Conservation (phyloP, 2,888 invertebrate species). For the Drosophila recens region DNA sequence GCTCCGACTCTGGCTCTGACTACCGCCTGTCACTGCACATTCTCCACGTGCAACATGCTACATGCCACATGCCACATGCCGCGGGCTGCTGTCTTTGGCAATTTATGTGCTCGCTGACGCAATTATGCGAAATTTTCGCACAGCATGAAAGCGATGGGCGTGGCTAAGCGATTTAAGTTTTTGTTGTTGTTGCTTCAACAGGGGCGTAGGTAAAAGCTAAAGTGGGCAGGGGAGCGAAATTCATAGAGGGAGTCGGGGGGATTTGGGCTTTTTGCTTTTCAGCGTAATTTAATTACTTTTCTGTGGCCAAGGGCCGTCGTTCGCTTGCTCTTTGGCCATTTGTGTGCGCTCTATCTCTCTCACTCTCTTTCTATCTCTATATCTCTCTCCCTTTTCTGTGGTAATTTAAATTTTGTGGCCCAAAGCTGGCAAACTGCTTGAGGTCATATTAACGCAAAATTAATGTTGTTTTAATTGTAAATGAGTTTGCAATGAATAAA, state of each 20-base stretch:
- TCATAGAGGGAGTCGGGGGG: background rate
- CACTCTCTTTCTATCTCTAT: background rate
- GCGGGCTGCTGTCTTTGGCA: slow-evolving; percentile 78
- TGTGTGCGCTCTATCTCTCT: slow-evolving; percentile 7
- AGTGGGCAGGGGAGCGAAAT: background rate
- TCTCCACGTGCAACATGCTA: slow-evolving; percentile 44
- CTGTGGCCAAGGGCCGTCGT: slow-evolving; percentile 59
- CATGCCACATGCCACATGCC: slow-evolving; percentile 48
- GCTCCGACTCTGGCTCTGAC: background rate
- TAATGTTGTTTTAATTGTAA: slow-evolving; percentile 81
- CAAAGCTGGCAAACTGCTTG: slow-evolving; percentile 64
- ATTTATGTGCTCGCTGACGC: slow-evolving; percentile 80
- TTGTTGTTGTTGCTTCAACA: slow-evolving; percentile 47
- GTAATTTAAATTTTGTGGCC: slow-evolving; percentile 69
- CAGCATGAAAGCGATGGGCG: slow-evolving; percentile 63
- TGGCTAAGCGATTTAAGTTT: slow-evolving; percentile 77
- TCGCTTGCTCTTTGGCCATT: slow-evolving; percentile 37
- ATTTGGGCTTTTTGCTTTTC: slow-evolving; percentile 53
- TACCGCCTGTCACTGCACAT: slow-evolving; percentile 56
- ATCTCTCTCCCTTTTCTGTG: slow-evolving; percentile 15
- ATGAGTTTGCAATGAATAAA: slow-evolving; percentile 61
- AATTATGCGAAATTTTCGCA: slow-evolving; percentile 82
- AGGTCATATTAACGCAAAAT: slow-evolving; percentile 78
- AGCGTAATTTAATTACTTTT: slow-evolving; percentile 81
- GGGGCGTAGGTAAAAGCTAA: slow-evolving; percentile 1